phyloP scores from a whole-genome alignment of 2,888 invertebrate species.

The Eulithis prunata region DNA sequence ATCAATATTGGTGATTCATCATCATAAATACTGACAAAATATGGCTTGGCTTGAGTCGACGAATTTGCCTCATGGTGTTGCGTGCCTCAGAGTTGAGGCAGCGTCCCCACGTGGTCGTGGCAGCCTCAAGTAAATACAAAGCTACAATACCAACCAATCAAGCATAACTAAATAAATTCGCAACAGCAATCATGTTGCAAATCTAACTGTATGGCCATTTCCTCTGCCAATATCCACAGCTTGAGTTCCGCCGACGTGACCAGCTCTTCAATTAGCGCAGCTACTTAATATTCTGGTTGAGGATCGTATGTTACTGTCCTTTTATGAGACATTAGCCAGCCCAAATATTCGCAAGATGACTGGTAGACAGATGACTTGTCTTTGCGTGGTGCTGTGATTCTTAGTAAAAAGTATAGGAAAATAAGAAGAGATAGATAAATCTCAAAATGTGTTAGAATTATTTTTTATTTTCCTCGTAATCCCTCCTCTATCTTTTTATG shows the following conservation, averaged over 20 bases:
- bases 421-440: no score
- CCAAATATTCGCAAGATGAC: slow-evolving; percentile 20
- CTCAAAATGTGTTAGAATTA: no score
- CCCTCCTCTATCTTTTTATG: no score
- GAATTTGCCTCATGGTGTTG: no score
- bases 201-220: slow-evolving; percentile 72
- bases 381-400: neutral
- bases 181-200: slow-evolving; percentile 56
- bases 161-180: slow-evolving; percentile 43
- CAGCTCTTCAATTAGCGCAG: slow-evolving; percentile 50
- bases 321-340: slow-evolving; percentile 41
- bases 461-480: no score
- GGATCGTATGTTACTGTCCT: slow-evolving; percentile 40
- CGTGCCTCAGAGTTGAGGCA: no score
- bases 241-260: slow-evolving; percentile 72
- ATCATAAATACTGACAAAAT: no score
- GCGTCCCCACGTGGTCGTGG: no score
- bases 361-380: slow-evolving; percentile 18
- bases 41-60: no score
- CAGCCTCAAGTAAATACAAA: no score
- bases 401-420: no score
- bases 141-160: neutral
- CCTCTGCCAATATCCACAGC: slow-evolving; percentile 70
- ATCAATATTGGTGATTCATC: no score
- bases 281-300: slow-evolving; percentile 54